A percentile compares a stretch with the other conserved stretches of the same genome.
phyloP scores from a whole-genome alignment of 2,113 vertebrate genomes.

The Todiramphus chloris region DNA sequence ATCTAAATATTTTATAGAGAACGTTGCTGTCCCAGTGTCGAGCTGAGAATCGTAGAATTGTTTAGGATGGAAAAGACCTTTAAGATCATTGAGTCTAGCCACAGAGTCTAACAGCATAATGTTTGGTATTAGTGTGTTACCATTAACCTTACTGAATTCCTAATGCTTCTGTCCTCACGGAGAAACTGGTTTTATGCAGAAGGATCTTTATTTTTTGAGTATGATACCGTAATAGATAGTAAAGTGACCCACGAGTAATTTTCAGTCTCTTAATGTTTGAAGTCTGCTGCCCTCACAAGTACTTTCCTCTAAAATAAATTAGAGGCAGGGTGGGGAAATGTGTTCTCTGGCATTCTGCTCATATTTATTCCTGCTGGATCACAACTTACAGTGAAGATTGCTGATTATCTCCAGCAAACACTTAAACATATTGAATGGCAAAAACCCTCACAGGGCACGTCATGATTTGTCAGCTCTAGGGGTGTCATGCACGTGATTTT shows the following conservation, averaged over 20 bases:
- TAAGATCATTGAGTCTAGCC: neutral
- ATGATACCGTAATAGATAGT: neutral
- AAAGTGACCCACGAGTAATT: neutral
- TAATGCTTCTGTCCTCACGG: neutral
- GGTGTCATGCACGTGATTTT: accelerated
- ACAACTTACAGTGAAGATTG: neutral
- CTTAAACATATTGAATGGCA: neutral
- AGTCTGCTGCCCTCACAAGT: neutral
- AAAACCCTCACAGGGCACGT: neutral
- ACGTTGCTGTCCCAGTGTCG: neutral
- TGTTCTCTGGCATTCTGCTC: neutral
- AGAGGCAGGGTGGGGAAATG: accelerated
- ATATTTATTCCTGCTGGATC: neutral
- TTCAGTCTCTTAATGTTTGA: neutral
- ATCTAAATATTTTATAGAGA: neutral
- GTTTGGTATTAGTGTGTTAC: neutral
- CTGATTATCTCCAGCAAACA: neutral
- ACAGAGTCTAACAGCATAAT: too few species aligned
- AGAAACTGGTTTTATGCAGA: neutral
- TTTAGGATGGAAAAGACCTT: neutral
- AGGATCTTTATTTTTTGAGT: neutral
- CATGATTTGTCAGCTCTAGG: neutral
- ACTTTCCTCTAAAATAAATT: neutral
- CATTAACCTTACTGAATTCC: neutral
- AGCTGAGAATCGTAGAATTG: neutral